Evolutionary conservation across 2,797 vertebrate species (phyloP).

Genomic region (Ara ararauna): DNA sequence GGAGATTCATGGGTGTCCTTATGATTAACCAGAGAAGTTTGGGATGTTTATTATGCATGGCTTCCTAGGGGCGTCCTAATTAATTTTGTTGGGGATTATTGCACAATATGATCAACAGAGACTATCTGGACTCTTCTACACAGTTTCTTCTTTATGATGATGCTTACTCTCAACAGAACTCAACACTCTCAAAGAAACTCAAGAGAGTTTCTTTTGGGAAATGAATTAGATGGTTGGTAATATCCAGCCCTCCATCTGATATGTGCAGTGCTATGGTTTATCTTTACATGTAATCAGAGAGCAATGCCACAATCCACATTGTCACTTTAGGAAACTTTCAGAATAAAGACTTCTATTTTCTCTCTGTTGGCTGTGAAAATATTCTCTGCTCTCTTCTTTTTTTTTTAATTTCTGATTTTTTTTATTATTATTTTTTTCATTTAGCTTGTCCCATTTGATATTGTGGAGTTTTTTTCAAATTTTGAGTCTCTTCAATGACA

Average conservation of each 20-base stretch:
- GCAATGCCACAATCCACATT: neutral
- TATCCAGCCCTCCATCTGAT: neutral
- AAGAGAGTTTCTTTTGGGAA: neutral
- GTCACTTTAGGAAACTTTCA: neutral
- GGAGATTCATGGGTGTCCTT: neutral
- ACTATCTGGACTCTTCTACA: neutral
- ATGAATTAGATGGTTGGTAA: neutral
- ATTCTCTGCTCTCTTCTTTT: neutral
- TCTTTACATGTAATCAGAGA: neutral
- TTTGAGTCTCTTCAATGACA: neutral
- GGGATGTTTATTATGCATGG: neutral
- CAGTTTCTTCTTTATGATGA: neutral
- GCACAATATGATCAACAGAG: neutral
- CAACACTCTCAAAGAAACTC: neutral
- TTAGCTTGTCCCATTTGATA: neutral
- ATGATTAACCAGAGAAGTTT: neutral
- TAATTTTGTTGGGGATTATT: neutral
- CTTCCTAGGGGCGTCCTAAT: neutral
- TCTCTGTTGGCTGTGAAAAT: neutral
- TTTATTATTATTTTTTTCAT: rapidly evolving
- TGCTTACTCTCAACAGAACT: neutral
- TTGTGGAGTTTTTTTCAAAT: neutral
- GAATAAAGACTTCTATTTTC: neutral
- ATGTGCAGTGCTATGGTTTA: neutral
- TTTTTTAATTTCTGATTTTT: neutral